phyloP scores from a whole-genome alignment of 2,888 invertebrate species.

The Heliconius erato region DNA sequence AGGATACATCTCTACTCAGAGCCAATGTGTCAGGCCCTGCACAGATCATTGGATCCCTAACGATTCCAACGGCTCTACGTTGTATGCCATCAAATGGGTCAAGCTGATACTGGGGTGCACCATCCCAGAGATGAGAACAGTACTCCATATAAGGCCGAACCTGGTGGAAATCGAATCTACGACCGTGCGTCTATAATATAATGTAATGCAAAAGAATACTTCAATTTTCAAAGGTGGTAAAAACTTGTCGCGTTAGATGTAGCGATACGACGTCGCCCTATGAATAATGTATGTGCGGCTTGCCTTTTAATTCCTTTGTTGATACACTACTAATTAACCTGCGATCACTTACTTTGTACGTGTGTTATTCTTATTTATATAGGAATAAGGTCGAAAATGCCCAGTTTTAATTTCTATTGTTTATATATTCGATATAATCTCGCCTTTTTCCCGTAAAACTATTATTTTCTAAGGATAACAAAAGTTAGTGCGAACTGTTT shows the following conservation, averaged over 20 bases:
- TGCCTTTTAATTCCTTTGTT: constrained; percentile 49
- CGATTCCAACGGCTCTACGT: too few species aligned
- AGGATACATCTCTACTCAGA: too few species aligned
- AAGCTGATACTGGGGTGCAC: too few species aligned
- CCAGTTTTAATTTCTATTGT: too few species aligned
- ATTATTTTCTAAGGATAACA: constrained; percentile 15
- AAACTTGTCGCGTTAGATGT: constrained; percentile 46
- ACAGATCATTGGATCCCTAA: too few species aligned
- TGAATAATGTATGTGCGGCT: constrained; percentile 49
- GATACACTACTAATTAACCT: constrained; percentile 48
- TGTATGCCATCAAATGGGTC: too few species aligned
- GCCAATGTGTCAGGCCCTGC: too few species aligned
- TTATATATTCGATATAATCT: background rate
- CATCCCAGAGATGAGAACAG: too few species aligned
- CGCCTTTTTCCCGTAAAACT: constrained; percentile 3
- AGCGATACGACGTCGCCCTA: constrained; percentile 41
- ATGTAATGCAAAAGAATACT: constrained; percentile 21
- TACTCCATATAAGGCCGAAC: too few species aligned
- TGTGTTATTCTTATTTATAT: constrained; percentile 18
- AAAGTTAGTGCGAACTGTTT: background rate
- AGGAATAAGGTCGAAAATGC: constrained; percentile 4
- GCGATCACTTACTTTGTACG: constrained; percentile 7
- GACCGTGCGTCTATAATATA: background rate
- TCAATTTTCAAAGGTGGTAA: constrained; percentile 39
- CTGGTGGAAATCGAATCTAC: too few species aligned